A percentile compares a stretch with the other conserved stretches of the same genome.
Conservation (phyloP, 2,113 vertebrate genomes). For the Charadrius vociferus region DNA sequence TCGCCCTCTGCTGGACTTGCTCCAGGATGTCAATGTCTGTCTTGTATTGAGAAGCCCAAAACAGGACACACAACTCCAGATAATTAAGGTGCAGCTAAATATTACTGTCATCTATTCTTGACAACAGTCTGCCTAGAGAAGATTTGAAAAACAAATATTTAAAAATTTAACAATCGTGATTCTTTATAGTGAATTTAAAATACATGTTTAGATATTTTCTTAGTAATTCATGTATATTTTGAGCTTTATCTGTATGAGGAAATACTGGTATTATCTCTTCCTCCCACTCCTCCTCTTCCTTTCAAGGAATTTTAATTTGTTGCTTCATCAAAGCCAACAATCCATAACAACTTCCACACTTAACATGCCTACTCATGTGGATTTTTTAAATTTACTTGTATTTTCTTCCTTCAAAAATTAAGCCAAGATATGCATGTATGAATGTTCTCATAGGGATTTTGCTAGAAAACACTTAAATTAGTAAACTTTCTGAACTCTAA, state of each 20-base stretch:
- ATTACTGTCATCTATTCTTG: neutral
- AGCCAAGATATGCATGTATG: neutral
- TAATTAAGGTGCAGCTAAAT: neutral
- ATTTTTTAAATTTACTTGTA: neutral
- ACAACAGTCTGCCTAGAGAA: neutral
- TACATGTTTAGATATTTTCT: neutral
- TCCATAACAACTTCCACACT: neutral
- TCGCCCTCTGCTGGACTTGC: neutral
- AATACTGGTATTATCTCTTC: constrained; percentile 1
- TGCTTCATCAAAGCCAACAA: neutral
- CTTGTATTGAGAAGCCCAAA: neutral
- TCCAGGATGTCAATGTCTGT: neutral
- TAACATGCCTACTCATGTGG: neutral
- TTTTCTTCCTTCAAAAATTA: neutral
- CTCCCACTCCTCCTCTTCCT: neutral
- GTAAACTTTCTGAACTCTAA: neutral
- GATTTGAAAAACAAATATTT: neutral
- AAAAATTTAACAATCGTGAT: neutral
- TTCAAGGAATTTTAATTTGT: constrained; percentile 24
- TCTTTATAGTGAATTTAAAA: neutral
- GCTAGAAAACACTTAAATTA: neutral
- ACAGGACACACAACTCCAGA: neutral
- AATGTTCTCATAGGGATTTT: neutral
- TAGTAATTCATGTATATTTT: neutral
- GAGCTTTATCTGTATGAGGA: neutral